phyloP scores from a whole-genome alignment of 2,113 vertebrate species.

The Rhizomys pruinosus region DNA sequence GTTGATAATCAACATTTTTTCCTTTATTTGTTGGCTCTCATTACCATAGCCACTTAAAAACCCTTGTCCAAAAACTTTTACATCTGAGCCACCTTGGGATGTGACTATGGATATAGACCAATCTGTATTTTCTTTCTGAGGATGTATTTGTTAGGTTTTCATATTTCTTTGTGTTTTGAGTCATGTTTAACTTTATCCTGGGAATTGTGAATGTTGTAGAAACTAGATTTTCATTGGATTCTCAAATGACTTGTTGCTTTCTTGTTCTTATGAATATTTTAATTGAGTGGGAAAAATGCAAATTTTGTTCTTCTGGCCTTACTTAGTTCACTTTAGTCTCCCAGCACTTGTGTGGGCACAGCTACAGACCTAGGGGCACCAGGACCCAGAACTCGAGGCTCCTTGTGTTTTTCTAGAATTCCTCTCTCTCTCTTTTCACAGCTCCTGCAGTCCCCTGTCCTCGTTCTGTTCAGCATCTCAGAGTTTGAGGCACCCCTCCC shows the following conservation, averaged over 20 bases:
- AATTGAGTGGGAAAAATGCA: background rate
- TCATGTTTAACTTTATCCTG: background rate
- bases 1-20: background rate
- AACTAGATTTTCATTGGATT: background rate
- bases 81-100: background rate
- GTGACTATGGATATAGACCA: background rate
- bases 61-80: background rate
- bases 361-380: background rate
- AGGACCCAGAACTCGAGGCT: background rate
- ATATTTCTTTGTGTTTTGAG: background rate
- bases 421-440: no score
- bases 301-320: background rate
- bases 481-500: fast-evolving
- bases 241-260: background rate
- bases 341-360: background rate
- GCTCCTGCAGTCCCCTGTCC: background rate
- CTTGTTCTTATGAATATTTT: background rate
- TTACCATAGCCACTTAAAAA: background rate
- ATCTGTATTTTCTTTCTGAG: background rate
- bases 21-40: background rate
- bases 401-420: background rate
- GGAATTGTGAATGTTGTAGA: background rate
- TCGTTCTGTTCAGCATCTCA: background rate
- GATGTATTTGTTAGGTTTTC: background rate
- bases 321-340: background rate